Base-by-base conservation (phyloP, 1,140 invertebrate species). In the Sitodiplosis mosellana region DNA sequence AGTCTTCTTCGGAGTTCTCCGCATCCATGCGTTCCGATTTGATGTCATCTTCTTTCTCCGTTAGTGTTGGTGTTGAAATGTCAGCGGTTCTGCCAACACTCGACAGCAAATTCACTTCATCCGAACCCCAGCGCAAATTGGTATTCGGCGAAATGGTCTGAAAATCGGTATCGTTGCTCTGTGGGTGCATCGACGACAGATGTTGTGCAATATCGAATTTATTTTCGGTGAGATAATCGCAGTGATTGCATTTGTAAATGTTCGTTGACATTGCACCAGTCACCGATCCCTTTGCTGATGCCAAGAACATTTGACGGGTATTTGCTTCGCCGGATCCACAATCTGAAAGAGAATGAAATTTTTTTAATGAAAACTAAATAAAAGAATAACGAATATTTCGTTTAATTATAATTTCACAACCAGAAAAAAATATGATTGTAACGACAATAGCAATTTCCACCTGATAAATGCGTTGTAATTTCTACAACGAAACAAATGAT, bases 61-160 rank as follows among this genome's bases (percentile, higher is more conserved):
- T 20, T 37, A 34, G n/a, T 7, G 33, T n/a, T n/a, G 33, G 22
- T 33, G 45, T 33, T 8, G 45, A 11, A 11, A 18, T 41, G 41
- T 36, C 18, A 38, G 22, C 50, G 63, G 60, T 14, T 66, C 59
- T 17, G 53, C 7, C 8, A 15, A 17, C 22, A 33, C 18, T 4
- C 20, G 37, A 21, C n/a, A 18, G 47, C 20, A 2, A 63, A 51
- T 11, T 60, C 60, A 17, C 55, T 58, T 44, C 63, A 59, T 14
- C 63, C 63, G n/a, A 60, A 60, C 34, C 63, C 56, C 10, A 63
- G 47, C 27, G 27, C 6, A 60, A 60, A 0, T 52, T 55, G 18
- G 61, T 47, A 36, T 63, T 64, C 1, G 61, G 60, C 4, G 61
- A 59, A 48, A 64, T 61, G 38, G 53, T 59, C 15, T 59, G 56